These are phyloP conservation scores for Rallus limicola DNA, from an alignment of 2,113 vertebrate genomes.

Conservation along the genomic window DNA sequence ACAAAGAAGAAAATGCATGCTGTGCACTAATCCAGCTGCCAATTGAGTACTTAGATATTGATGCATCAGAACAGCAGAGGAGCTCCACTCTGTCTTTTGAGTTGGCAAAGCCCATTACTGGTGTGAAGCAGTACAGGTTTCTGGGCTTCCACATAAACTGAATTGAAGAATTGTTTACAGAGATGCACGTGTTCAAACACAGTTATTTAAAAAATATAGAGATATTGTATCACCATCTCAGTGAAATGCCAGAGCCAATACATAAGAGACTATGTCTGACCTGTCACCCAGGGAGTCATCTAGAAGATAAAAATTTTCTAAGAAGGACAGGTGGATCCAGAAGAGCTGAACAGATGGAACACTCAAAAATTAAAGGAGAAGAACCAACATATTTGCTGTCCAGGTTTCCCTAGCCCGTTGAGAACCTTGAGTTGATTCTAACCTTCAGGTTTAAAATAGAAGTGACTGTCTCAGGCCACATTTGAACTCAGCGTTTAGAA, in stretches of 20 bases:
- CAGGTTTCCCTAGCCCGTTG: not conserved
- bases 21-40: slow-evolving; percentile 54
- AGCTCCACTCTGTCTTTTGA: not conserved
- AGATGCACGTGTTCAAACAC: not conserved
- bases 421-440: not conserved
- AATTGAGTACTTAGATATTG: slow-evolving; percentile 31
- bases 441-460: not conserved
- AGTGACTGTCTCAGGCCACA: not conserved
- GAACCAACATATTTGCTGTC: not conserved
- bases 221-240: not conserved
- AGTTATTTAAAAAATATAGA: not conserved
- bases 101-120: not conserved
- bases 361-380: not conserved
- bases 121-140: not conserved
- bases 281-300: not conserved
- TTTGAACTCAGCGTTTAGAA: not conserved
- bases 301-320: not conserved
- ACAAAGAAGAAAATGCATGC: slow-evolving; percentile 43
- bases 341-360: not conserved
- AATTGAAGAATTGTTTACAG: not conserved
- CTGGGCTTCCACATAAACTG: not conserved
- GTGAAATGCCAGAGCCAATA: not conserved
- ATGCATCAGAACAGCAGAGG: not conserved
- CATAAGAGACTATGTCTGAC: not conserved
- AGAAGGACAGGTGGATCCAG: not conserved